phyloP scores from a whole-genome alignment of 2,888 invertebrate genomes.

The Eumerus sabulonum region DNA sequence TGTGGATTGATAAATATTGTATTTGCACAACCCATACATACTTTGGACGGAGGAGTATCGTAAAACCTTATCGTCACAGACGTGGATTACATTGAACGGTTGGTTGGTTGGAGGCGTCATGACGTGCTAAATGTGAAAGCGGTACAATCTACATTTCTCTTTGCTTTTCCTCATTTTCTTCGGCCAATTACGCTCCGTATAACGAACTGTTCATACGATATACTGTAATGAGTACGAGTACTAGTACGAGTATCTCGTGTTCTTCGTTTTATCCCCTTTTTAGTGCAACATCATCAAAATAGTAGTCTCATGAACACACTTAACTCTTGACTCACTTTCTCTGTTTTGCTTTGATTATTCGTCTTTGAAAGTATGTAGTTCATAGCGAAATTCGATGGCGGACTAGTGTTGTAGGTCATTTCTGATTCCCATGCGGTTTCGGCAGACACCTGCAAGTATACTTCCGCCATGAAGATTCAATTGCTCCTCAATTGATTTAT shows the following conservation, averaged over 20 bases:
- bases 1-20: not conserved
- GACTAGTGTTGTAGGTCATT: too few relatives aligned
- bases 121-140: constrained; percentile 57
- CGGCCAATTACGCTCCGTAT: not conserved
- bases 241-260: constrained; percentile 5
- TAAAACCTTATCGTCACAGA: not conserved
- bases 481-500: too few relatives aligned
- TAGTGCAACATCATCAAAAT: constrained; percentile 54
- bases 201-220: constrained; percentile 15
- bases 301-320: constrained; percentile 12
- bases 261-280: not conserved
- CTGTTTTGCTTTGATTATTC: not conserved
- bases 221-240: constrained; percentile 33
- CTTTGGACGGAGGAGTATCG: not conserved
- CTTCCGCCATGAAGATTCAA: too few relatives aligned
- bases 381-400: too few relatives aligned
- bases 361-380: not conserved
- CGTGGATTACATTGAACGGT: constrained; percentile 16
- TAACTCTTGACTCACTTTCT: constrained; percentile 4
- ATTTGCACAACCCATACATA: not conserved
- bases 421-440: too few relatives aligned
- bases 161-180: not conserved
- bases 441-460: too few relatives aligned
- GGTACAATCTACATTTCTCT: constrained; percentile 37
- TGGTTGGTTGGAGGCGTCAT: not conserved